These are phyloP conservation scores for Semnornis frantzii DNA, from an alignment of 2,113 vertebrate genomes.

Conservation along the genomic window DNA sequence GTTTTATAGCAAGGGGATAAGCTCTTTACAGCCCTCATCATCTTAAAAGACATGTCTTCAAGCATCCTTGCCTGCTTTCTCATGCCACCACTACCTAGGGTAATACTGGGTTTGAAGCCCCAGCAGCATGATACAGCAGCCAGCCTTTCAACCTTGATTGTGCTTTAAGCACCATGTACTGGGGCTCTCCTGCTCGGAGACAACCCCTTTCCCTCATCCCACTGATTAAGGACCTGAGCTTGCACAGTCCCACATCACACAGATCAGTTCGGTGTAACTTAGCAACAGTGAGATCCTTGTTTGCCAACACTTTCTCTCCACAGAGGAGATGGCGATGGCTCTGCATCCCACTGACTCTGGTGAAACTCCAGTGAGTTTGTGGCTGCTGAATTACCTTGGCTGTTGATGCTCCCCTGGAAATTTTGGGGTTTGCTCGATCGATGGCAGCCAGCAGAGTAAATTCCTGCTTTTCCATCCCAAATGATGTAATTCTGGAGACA, in stretches of 20 bases:
- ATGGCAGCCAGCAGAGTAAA: neutral
- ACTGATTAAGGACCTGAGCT: neutral
- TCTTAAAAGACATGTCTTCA: neutral
- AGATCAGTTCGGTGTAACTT: neutral
- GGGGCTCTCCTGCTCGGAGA: neutral
- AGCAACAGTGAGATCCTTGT: neutral
- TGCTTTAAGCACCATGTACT: rapidly evolving
- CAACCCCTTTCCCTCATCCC: neutral
- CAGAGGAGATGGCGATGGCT: rapidly evolving
- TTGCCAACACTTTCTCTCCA: neutral
- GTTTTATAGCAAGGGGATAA: neutral
- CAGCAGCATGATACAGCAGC: neutral
- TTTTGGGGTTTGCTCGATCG: neutral
- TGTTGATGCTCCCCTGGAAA: neutral
- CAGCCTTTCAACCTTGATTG: rapidly evolving
- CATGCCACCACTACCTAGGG: neutral
- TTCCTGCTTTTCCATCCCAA: neutral
- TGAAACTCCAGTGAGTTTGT: rapidly evolving
- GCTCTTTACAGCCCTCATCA: neutral
- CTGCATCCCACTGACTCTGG: rapidly evolving
- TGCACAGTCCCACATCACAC: neutral
- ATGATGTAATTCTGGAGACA: rapidly evolving
- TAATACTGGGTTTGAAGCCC: neutral
- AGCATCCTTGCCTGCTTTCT: neutral
- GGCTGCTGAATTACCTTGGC: neutral